Evolutionary conservation across 1,140 invertebrate species (phyloP), one percentile per base, ranked within the genome.

Genomic region (Drosophila takahashii): DNA sequence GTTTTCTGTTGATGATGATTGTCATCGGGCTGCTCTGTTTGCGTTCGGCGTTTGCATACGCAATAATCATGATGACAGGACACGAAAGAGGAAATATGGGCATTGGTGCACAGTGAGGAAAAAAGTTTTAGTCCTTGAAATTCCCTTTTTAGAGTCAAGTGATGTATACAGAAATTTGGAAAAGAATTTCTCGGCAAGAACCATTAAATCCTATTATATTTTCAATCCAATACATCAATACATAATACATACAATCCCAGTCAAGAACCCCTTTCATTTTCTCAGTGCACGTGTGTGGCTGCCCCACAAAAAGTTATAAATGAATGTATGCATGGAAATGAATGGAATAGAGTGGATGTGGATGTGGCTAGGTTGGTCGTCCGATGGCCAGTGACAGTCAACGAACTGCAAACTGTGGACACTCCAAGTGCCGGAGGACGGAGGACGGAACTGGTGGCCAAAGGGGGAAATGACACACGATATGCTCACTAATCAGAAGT

Each of bases 1-100:
- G 78, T 86, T 76, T 79, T 60, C 26, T 27, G 26, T 58, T 72
- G 57, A 57, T 84, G 77, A 84, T 61, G 72, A 86, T 85, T 86
- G 78, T 80, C 77, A 71, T 69, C 72, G 72, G 26, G 11, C 26
- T 18, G 26, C n/a, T 67, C 60, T 86, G 26, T 48, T 76, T 71
- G 61, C 78, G 56, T 57, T 71, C 26, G 22, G 54, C 37, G 74
- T 86, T 86, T 87, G 77, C 81, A 87, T 87, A 78, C 84, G 65
- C 29, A 76, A 67, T 65, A 75, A 66, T 75, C 69, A 62, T 75
- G 72, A 75, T 86, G 78, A 75, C 69, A 86, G 64, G 18, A 65
- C 27, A 26, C 39, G 41, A 36, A 41, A 26, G 18, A 22, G 45
- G 10, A 8, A 32, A 27, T n/a, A 22, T 7, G 15, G 15, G 15